A percentile compares a stretch with the other conserved stretches of the same genome.
phyloP scores from a whole-genome alignment of 2,888 invertebrate species.

The Lutraria lutraria region DNA sequence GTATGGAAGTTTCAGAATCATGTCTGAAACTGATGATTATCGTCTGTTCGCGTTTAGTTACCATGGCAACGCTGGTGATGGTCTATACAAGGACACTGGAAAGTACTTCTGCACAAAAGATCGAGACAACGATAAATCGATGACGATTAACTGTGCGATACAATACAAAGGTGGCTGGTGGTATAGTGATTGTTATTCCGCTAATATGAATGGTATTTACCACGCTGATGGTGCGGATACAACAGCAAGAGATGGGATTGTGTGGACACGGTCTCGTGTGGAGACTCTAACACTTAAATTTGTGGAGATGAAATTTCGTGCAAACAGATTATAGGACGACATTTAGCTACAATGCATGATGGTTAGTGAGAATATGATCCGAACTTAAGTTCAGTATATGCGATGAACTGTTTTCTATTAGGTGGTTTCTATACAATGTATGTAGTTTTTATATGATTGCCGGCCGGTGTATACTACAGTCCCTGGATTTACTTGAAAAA shows the following conservation, averaged over 20 bases:
- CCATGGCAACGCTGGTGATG: constrained; percentile 45
- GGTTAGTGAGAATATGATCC: no score
- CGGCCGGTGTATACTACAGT: no score
- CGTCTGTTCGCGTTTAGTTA: constrained; percentile 32
- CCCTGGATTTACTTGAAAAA: no score
- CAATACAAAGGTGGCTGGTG: constrained; percentile 78
- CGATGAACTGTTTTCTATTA: no score
- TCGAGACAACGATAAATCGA: constrained; percentile 38
- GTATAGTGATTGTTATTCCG: constrained; percentile 76
- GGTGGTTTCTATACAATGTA: no score
- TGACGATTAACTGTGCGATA: constrained; percentile 59
- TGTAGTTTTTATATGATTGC: no score
- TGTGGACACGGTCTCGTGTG: constrained; percentile 81
- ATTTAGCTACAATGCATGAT: no score
- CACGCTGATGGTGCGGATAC: not conserved
- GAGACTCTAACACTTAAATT: constrained; percentile 78
- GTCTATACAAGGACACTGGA: constrained; percentile 25
- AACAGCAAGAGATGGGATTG: constrained; percentile 73
- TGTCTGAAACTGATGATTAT: constrained; percentile 32
- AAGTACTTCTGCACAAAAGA: constrained; percentile 44
- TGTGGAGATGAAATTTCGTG: constrained; percentile 80
- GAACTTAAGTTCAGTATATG: no score
- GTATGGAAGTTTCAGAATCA: constrained; percentile 42
- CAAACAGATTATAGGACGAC: not conserved
- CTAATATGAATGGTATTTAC: constrained; percentile 83